A percentile compares a stretch with the other conserved stretches of the same genome.
Conservation (phyloP, 1,140 invertebrate species). For the Leptinotarsa defecta region DNA sequence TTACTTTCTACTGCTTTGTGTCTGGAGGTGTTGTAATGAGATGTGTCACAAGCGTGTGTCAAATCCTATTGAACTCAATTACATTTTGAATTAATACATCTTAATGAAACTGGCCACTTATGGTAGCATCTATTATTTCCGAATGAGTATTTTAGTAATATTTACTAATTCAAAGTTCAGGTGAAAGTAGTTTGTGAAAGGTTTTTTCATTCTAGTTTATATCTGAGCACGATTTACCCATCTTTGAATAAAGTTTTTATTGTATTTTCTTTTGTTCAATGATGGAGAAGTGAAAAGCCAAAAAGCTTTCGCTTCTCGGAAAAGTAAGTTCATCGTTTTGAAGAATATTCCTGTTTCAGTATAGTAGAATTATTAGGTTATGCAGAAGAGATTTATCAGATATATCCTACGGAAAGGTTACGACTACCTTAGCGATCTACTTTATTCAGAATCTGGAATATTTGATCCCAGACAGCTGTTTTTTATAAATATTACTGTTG, state of each 20-base stretch:
- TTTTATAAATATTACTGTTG: too few relatives aligned
- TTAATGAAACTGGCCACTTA: background rate
- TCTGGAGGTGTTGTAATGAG: background rate
- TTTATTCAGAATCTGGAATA: too few relatives aligned
- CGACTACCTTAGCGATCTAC: too few relatives aligned
- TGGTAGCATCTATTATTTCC: background rate
- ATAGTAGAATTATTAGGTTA: too few relatives aligned
- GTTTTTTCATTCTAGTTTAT: too few relatives aligned
- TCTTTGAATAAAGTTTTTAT: background rate
- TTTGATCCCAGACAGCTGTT: too few relatives aligned
- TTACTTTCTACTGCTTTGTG: background rate
- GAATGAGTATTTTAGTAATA: background rate
- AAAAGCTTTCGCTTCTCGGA: too few relatives aligned
- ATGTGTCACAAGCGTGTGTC: background rate
- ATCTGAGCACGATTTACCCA: background rate
- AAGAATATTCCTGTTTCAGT: too few relatives aligned
- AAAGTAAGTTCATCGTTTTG: too few relatives aligned
- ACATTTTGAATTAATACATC: background rate
- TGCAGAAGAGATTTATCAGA: too few relatives aligned
- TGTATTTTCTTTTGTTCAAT: background rate
- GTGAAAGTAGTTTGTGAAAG: background rate
- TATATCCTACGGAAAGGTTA: too few relatives aligned
- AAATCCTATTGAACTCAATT: background rate
- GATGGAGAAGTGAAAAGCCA: background rate
- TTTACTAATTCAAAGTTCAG: background rate